phyloP scores from a whole-genome alignment of 2,797 vertebrate species.

The Lutjanus argentimaculatus region DNA sequence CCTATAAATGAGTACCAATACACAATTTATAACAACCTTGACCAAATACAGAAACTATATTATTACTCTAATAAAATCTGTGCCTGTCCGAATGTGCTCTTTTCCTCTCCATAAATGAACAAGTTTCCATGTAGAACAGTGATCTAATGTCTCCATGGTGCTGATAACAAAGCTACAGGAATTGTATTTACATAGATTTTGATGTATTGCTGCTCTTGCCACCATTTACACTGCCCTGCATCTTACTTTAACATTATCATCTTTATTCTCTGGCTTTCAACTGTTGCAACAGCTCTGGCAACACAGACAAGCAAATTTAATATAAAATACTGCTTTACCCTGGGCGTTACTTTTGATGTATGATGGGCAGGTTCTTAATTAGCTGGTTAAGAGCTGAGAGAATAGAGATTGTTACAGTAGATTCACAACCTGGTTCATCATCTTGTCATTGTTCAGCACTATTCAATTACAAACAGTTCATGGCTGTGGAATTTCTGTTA shows the following conservation, averaged over 20 bases:
- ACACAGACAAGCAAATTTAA: slow-evolving; percentile 17
- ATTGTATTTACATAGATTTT: neutral
- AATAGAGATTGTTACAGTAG: neutral
- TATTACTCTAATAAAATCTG: neutral
- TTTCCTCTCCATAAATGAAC: neutral
- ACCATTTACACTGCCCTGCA: slow-evolving; percentile 2
- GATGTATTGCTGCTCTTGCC: slow-evolving; percentile 7
- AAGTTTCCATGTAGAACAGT: neutral
- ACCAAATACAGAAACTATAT: neutral
- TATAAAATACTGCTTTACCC: neutral
- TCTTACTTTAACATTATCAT: neutral
- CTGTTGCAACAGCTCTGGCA: neutral
- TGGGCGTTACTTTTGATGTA: slow-evolving; percentile 2
- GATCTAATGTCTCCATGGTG: neutral
- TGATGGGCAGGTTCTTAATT: slow-evolving; percentile 26
- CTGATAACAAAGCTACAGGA: neutral
- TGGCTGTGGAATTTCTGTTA: neutral
- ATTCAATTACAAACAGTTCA: neutral
- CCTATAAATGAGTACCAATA: neutral
- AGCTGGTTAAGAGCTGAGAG: neutral
- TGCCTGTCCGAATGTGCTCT: neutral
- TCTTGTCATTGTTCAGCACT: neutral
- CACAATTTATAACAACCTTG: neutral
- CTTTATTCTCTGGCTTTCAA: neutral
- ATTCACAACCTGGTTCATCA: neutral